These are phyloP conservation scores for Siphlonurus alternatus DNA, from an alignment of 2,888 invertebrate species.

Conservation along the genomic window DNA sequence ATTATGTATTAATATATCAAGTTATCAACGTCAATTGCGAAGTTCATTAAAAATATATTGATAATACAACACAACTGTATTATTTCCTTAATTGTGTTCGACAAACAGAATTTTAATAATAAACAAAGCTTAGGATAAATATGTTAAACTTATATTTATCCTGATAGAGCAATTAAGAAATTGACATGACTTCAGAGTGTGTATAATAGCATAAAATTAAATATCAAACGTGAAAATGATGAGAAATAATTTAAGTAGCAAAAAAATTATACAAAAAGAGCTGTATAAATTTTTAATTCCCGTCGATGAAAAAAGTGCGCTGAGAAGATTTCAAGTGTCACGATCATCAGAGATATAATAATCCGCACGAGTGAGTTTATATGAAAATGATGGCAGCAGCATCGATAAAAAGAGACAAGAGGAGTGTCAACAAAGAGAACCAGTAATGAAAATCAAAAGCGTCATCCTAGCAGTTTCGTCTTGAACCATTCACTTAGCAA, in stretches of 20 bases:
- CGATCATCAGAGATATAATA: background rate
- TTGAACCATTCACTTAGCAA: background rate
- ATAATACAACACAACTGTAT: background rate
- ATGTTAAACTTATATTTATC: background rate
- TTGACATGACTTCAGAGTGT: background rate
- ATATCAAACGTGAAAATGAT: too few relatives aligned
- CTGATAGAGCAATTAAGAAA: background rate
- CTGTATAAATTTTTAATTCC: background rate
- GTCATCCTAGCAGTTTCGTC: background rate
- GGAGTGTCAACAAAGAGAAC: background rate
- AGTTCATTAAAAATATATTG: background rate
- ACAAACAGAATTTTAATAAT: background rate
- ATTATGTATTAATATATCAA: background rate
- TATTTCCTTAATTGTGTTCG: too few relatives aligned
- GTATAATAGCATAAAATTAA: background rate
- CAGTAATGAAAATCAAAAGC: constrained; percentile 4
- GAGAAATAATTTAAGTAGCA: background rate
- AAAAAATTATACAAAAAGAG: background rate
- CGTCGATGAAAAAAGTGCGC: background rate
- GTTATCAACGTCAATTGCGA: too few relatives aligned
- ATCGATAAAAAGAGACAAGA: background rate
- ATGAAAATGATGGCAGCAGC: background rate
- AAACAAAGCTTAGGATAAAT: background rate
- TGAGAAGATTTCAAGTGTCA: background rate
- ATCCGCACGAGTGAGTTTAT: background rate